Evolutionary conservation across 2,797 vertebrate species (phyloP), one percentile per base, ranked within the genome.

Genomic region (Remorina albescens): DNA sequence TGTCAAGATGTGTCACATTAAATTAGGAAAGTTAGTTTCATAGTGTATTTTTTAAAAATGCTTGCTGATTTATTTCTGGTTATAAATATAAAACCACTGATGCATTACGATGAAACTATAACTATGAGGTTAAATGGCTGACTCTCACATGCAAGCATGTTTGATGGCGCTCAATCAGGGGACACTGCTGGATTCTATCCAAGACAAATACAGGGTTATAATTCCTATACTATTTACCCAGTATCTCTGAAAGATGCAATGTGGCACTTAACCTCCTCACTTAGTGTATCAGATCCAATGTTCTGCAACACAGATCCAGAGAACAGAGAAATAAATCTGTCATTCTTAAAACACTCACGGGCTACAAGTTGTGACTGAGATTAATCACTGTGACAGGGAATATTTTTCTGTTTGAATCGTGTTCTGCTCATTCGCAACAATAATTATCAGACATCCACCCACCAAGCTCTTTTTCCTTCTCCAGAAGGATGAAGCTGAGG

Each of bases 391-490:
- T 1, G 18, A 25, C 12, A 6, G 13, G 15, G 30, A n/a, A 36
- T 12, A 6, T 44, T 57, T 47, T 4, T 2, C 2, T 34, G 41
- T 42, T 15, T 1, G 25, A 21, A 30, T 42, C 37, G 47, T 12
- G 46, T 47, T 8, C 1, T 62, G n/a, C 37, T 56, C 26, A 5
- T 49, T 59, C 16, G 46, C 2, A 11, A 59, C 12, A 44, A 41
- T 25, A 46, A 2, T 39, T 2, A 49, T 55, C 0, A 30, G 49
- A 41, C 19, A 47, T 51, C 21, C 34, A 88, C 93, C 7, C 93
- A 99, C 98, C 94, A 1, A 96, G 93, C 73, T 97, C 95, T 39
- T 92, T 92, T 76, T 99, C 98, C 80, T 99, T 99, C 94, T 99
- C 98, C 91, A 99, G 89, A 69, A 99, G 90, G 21, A 94, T 79